phyloP scores from a whole-genome alignment of 2,113 vertebrate genomes.

The Lontra canadensis region DNA sequence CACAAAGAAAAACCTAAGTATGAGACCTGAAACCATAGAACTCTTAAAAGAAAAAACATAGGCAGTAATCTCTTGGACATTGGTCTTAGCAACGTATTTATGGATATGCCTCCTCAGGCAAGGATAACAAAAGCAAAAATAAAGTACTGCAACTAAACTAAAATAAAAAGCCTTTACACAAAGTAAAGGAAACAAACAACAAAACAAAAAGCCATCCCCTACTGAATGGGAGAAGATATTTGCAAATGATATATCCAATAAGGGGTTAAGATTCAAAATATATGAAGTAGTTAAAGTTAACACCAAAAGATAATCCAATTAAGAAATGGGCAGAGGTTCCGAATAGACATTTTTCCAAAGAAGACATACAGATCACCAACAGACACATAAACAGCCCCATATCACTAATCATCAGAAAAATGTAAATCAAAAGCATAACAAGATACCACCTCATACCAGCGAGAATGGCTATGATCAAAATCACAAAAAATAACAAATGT shows the following conservation, averaged over 20 bases:
- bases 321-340: neutral
- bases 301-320: neutral
- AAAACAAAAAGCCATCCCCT: neutral
- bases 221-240: neutral
- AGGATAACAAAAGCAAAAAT: neutral
- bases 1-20: neutral
- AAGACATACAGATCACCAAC: neutral
- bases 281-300: neutral
- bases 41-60: neutral
- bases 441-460: neutral
- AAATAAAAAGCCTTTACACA: neutral
- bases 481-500: neutral
- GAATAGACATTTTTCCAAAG: neutral
- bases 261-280: neutral
- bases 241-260: neutral
- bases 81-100: neutral
- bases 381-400: neutral
- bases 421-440: neutral
- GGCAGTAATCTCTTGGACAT: neutral
- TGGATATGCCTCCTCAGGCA: neutral
- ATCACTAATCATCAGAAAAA: neutral
- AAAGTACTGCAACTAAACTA: neutral
- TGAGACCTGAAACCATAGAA: neutral
- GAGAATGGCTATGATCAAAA: neutral
- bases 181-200: neutral